Percentiles rank a stretch among this genome's conserved stretches.
These are phyloP conservation scores for Mythimna loreyi DNA, from an alignment of 2,888 invertebrate genomes.

Conservation along the genomic window DNA sequence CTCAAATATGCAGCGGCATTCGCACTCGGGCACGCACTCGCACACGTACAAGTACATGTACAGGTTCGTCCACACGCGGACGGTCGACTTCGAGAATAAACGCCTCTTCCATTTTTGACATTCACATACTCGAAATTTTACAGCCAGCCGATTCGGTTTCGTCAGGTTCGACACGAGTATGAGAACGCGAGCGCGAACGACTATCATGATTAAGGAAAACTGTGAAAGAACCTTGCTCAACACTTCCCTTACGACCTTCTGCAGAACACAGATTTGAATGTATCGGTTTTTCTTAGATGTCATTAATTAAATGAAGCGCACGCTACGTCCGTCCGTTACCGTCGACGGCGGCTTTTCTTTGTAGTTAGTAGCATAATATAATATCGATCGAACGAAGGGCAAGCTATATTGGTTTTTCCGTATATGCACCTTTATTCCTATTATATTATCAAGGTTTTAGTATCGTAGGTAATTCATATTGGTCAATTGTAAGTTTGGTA, in stretches of 20 bases:
- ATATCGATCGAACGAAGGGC: slow-evolving; percentile 20
- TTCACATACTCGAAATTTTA: slow-evolving; percentile 15
- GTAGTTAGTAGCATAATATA: too few species aligned
- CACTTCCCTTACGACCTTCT: not conserved
- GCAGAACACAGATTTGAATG: not conserved
- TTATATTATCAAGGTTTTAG: not conserved
- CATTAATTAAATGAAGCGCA: not conserved
- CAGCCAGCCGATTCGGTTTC: not conserved
- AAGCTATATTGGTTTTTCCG: not conserved
- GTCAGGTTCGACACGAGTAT: not conserved
- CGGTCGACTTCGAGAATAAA: slow-evolving; percentile 1
- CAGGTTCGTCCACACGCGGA: slow-evolving; percentile 1
- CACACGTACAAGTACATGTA: slow-evolving; percentile 18
- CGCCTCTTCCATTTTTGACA: not conserved
- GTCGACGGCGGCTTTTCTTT: slow-evolving; percentile 6
- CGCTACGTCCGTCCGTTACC: not conserved
- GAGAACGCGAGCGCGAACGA: slow-evolving; percentile 17
- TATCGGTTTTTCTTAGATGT: not conserved
- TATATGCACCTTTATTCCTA: slow-evolving; percentile 3
- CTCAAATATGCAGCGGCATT: slow-evolving; percentile 24
- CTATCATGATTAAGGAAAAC: not conserved
- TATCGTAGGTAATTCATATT: too few species aligned
- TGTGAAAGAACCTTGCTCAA: not conserved
- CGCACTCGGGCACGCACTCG: slow-evolving; percentile 24
- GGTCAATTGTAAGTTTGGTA: too few species aligned